Percentiles rank a stretch among this genome's conserved stretches.
These are phyloP conservation scores for Idaea straminata DNA, from an alignment of 2,888 invertebrate species.

Conservation along the genomic window DNA sequence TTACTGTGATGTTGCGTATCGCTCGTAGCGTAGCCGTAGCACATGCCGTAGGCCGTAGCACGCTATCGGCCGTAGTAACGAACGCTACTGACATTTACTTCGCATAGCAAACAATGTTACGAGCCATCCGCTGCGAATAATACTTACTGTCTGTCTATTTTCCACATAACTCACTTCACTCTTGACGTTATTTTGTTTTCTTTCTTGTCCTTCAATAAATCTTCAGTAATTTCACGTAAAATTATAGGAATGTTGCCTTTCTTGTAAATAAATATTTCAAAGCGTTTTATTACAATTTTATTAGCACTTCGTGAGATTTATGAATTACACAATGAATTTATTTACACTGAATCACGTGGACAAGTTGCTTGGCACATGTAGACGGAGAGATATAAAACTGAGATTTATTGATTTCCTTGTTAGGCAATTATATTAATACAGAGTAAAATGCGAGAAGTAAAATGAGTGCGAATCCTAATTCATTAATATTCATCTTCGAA, in stretches of 20 bases:
- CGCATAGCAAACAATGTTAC: conserved; percentile 43
- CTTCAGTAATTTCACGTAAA: conserved; percentile 4
- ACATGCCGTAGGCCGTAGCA: conserved; percentile 22
- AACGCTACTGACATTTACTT: conserved; percentile 26
- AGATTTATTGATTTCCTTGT: conserved; percentile 50
- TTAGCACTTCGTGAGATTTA: background rate
- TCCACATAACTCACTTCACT: conserved; percentile 3
- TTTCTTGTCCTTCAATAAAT: background rate
- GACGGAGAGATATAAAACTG: conserved; percentile 37
- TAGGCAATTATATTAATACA: conserved; percentile 62
- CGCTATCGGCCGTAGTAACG: background rate
- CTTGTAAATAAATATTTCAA: conserved; percentile 11
- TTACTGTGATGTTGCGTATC: conserved; percentile 20
- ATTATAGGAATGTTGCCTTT: conserved; percentile 5
- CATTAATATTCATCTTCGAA: conserved; percentile 74
- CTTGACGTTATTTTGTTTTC: conserved; percentile 10
- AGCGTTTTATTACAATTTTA: background rate
- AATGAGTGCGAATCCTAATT: conserved; percentile 62
- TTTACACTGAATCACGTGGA: conserved; percentile 8
- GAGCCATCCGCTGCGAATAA: conserved; percentile 15
- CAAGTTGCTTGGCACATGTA: conserved; percentile 17
- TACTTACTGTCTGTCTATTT: too few relatives aligned
- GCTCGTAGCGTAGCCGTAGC: conserved; percentile 23
- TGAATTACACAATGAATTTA: conserved; percentile 1
- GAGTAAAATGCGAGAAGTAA: conserved; percentile 56